Evolutionary conservation across 2,797 vertebrate genomes (phyloP).

Genomic region (Macropus fuliginosus): DNA sequence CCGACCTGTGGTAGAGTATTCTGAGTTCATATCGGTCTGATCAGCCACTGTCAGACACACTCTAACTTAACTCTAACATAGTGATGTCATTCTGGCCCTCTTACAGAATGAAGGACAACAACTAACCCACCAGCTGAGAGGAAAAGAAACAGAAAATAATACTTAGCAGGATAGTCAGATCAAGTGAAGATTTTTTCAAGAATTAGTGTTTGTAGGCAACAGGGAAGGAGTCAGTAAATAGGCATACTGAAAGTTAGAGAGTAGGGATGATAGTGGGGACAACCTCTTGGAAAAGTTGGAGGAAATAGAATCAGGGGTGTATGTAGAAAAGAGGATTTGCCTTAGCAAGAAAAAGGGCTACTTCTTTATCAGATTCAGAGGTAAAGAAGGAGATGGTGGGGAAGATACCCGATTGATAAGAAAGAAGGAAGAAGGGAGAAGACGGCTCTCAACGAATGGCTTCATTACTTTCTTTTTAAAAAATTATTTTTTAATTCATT

Average conservation of each 20-base stretch:
- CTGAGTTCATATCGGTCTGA: neutral
- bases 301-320: neutral
- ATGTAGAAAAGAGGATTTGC: neutral
- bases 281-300: neutral
- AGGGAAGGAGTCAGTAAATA: neutral
- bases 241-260: neutral
- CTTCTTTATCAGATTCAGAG: neutral
- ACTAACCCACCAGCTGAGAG: neutral
- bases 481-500: neutral
- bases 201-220: neutral
- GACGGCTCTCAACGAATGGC: neutral
- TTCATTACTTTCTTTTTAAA: neutral
- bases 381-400: neutral
- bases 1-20: neutral
- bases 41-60: neutral
- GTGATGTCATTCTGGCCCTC: neutral
- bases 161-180: neutral
- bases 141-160: neutral
- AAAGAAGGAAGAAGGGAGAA: neutral
- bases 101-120: neutral
- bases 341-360: too few species aligned
- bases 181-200: neutral
- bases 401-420: neutral
- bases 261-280: neutral
- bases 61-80: neutral